Conservation (phyloP, 2,888 invertebrate species). For the Caenorhabditis auriculariae region DNA sequence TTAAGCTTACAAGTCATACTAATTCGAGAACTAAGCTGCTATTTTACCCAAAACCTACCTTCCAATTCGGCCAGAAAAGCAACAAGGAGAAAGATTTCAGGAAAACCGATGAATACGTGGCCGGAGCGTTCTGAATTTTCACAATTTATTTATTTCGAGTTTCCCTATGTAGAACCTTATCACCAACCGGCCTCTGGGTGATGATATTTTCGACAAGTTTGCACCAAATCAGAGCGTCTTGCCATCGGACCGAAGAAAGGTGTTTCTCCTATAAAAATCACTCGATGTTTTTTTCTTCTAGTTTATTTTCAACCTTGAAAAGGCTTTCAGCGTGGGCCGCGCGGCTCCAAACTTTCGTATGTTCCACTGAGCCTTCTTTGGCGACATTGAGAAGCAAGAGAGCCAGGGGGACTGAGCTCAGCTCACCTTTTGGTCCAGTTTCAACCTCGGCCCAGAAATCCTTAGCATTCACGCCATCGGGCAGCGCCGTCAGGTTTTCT, state of each 20-base stretch:
- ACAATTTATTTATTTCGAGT: not conserved
- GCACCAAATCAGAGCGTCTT: constrained; percentile 33
- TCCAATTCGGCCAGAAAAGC: constrained; percentile 40
- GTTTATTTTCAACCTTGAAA: constrained; percentile 33
- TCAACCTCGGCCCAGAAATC: constrained; percentile 22
- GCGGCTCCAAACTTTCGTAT: constrained; percentile 26
- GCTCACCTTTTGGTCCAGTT: constrained; percentile 33
- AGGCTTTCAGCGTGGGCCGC: constrained; percentile 25
- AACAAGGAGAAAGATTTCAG: constrained; percentile 22
- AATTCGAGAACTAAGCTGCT: no score
- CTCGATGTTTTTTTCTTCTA: no score
- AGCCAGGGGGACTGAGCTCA: constrained; percentile 27
- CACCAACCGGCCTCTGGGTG: constrained; percentile 7
- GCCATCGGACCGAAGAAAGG: constrained; percentile 17
- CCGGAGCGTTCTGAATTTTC: constrained; percentile 1
- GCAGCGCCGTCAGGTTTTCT: constrained; percentile 16
- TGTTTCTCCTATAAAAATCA: constrained; percentile 29
- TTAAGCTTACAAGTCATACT: no score
- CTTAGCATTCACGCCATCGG: constrained; percentile 17
- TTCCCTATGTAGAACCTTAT: constrained; percentile 4
- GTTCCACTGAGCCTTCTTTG: constrained; percentile 15
- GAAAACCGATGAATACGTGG: not conserved
- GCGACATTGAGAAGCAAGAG: constrained; percentile 20
- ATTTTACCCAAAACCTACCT: constrained; percentile 11
- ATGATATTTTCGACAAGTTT: constrained; percentile 26